Conservation (phyloP, 2,888 invertebrate genomes). For the Drosophila emarginata region DNA sequence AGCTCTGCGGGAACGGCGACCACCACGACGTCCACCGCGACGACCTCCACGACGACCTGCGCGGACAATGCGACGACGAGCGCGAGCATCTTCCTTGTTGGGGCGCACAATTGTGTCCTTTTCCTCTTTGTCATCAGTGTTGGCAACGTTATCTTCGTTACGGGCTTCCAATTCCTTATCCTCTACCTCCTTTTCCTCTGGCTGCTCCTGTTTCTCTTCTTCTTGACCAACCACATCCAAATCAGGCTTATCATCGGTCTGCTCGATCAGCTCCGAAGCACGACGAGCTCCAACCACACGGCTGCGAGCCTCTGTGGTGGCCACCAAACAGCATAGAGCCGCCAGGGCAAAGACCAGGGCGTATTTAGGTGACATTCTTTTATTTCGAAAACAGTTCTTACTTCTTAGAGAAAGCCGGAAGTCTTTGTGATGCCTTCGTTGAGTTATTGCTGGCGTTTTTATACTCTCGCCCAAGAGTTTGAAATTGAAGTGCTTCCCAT, state of each 20-base stretch:
- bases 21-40: constrained; percentile 38
- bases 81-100: constrained; percentile 59
- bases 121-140: constrained; percentile 2
- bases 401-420: constrained; percentile 49
- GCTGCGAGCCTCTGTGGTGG: constrained; percentile 49
- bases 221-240: constrained; percentile 16
- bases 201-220: constrained; percentile 6
- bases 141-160: constrained; percentile 21
- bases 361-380: constrained; percentile 54
- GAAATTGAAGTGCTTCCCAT: neutral
- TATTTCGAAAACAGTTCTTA: constrained; percentile 30
- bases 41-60: constrained; percentile 43
- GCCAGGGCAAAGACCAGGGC: constrained; percentile 61
- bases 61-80: constrained; percentile 54
- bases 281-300: constrained; percentile 35
- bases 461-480: constrained; percentile 31
- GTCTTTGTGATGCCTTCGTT: constrained; percentile 59
- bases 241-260: constrained; percentile 9
- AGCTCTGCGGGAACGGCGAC: constrained; percentile 22
- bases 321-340: constrained; percentile 65
- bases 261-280: constrained; percentile 25
- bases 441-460: constrained; percentile 42
- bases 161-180: constrained; percentile 15
- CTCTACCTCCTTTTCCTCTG: constrained; percentile 20
- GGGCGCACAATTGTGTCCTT: constrained; percentile 30